These are phyloP conservation scores for Pterobdella sp. DNA, from an alignment of 2,888 invertebrate genomes.

Conservation along the genomic window DNA sequence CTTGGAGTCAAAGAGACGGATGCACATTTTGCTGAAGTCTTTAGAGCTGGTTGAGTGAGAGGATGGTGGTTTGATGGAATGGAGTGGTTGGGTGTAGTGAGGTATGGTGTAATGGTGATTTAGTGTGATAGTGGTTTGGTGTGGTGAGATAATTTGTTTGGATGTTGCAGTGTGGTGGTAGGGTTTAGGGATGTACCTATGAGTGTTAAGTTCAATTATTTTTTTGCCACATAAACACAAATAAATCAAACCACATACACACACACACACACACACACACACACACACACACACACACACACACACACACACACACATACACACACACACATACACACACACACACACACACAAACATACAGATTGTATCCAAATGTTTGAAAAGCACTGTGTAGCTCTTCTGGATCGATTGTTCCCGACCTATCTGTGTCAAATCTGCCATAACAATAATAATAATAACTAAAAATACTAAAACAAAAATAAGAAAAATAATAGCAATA, in stretches of 20 bases:
- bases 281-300: neutral
- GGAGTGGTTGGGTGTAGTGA: neutral
- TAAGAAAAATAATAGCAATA: neutral
- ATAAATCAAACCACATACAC: no score
- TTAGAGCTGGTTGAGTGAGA: conserved; percentile 42
- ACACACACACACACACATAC: neutral
- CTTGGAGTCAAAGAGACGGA: conserved; percentile 47
- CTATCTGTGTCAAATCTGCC: conserved; percentile 50
- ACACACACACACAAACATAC: conserved; percentile 41
- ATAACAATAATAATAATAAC: conserved; percentile 2
- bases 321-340: neutral
- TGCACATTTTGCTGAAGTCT: conserved; percentile 44
- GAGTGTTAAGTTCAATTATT: neutral
- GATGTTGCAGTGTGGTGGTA: neutral
- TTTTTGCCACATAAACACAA: no score
- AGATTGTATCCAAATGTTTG: conserved; percentile 50
- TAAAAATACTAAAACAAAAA: no score
- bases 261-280: neutral
- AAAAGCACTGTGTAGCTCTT: conserved; percentile 48
- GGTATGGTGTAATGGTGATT: neutral
- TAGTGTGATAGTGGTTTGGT: neutral
- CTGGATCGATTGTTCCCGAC: conserved; percentile 50
- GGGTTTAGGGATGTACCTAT: neutral
- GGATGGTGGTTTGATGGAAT: no score
- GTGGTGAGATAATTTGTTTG: neutral